Percentiles rank a stretch among this genome's conserved stretches.
phyloP scores from a whole-genome alignment of 2,113 vertebrate genomes.

The Promerops cafer region DNA sequence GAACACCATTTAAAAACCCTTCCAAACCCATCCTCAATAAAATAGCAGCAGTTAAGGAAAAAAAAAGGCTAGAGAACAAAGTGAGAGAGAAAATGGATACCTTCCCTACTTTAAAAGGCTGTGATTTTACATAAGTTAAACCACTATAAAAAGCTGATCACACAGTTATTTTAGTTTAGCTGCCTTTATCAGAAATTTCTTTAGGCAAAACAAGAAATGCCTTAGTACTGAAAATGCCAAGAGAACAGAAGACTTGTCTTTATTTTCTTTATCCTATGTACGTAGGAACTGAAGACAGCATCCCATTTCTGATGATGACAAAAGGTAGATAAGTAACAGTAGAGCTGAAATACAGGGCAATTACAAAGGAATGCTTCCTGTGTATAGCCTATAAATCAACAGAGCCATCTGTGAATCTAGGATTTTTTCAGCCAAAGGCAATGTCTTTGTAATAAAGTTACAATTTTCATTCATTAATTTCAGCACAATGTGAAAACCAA shows the following conservation, averaged over 20 bases:
- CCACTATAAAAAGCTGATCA: background rate
- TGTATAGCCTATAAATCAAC: background rate
- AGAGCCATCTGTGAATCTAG: background rate
- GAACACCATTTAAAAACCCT: background rate
- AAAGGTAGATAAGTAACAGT: background rate
- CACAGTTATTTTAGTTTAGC: background rate
- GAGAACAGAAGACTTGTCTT: background rate
- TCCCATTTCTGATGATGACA: background rate
- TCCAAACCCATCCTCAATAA: background rate
- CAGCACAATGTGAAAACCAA: background rate
- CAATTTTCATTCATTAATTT: background rate
- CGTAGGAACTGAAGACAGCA: background rate
- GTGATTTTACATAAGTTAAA: background rate
- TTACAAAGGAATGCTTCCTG: background rate
- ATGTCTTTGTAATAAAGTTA: background rate
- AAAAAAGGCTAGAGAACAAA: background rate
- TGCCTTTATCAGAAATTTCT: background rate
- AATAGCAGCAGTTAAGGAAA: background rate
- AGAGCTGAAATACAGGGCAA: background rate
- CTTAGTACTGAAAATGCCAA: background rate
- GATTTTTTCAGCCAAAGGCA: background rate
- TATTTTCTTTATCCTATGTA: background rate
- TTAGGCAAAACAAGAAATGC: background rate
- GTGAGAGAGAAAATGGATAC: background rate
- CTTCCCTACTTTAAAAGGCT: background rate